Conservation (phyloP, 2,113 vertebrate species). For the Melanocharis versteri region DNA sequence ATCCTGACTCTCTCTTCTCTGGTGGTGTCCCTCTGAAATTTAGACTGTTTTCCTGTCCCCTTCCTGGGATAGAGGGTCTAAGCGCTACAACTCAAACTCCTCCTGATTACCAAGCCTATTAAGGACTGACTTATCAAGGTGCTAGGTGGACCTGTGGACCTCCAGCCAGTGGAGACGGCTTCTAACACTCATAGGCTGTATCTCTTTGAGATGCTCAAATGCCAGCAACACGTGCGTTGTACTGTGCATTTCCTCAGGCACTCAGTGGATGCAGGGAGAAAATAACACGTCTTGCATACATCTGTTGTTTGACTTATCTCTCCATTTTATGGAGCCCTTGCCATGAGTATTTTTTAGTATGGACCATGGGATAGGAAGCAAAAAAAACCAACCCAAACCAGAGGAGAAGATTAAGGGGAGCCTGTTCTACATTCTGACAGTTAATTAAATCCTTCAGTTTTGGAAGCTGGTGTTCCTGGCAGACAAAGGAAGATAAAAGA, state of each 20-base stretch:
- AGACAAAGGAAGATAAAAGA: constrained; percentile 16
- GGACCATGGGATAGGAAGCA: neutral
- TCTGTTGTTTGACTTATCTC: neutral
- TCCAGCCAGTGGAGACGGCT: neutral
- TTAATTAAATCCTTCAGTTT: constrained; percentile 46
- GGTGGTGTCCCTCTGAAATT: neutral
- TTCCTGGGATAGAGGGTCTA: neutral
- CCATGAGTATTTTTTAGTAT: neutral
- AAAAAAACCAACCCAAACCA: neutral
- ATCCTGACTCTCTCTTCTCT: neutral
- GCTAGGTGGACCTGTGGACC: neutral
- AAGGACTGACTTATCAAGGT: neutral
- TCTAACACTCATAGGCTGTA: neutral
- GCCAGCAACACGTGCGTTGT: neutral
- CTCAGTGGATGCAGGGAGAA: neutral
- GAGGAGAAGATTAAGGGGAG: neutral
- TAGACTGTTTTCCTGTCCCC: neutral
- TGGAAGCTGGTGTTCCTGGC: neutral
- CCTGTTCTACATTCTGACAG: neutral
- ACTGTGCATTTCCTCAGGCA: neutral
- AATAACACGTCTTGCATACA: neutral
- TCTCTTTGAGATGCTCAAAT: neutral
- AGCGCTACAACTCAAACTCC: neutral
- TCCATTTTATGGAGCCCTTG: neutral
- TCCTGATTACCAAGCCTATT: neutral